These are phyloP conservation scores for Steinernema carpocapsae DNA, from an alignment of 2,888 invertebrate genomes.

Conservation along the genomic window DNA sequence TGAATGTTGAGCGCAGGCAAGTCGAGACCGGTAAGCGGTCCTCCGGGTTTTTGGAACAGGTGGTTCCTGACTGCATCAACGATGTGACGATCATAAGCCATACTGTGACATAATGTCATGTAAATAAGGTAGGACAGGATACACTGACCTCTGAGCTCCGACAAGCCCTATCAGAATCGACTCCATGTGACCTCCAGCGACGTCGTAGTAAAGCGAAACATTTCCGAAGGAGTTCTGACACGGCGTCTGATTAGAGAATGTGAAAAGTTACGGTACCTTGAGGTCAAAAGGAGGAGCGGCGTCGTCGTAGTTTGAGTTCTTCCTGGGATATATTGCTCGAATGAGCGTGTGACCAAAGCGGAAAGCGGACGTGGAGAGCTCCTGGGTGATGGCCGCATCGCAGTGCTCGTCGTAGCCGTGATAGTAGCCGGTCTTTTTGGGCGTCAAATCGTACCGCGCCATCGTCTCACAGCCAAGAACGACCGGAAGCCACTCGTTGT, in stretches of 20 bases:
- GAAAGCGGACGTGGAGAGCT: conserved; percentile 82
- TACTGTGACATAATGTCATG: conserved; percentile 50
- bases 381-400: conserved; percentile 82
- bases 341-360: conserved; percentile 77
- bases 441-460: conserved; percentile 83
- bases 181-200: conserved; percentile 65
- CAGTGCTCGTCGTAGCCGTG: conserved; percentile 75
- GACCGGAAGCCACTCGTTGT: conserved; percentile 77
- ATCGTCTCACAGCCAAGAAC: conserved; percentile 88
- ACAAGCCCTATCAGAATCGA: conserved; percentile 68
- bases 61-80: conserved; percentile 74
- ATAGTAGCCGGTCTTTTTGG: conserved; percentile 74
- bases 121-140: too few relatives aligned
- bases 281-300: conserved; percentile 42
- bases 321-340: conserved; percentile 79
- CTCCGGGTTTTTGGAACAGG: conserved; percentile 77
- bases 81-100: conserved; percentile 67
- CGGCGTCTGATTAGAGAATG: background rate
- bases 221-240: conserved; percentile 59
- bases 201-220: conserved; percentile 61
- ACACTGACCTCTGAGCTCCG: conserved; percentile 53
- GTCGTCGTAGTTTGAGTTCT: conserved; percentile 57
- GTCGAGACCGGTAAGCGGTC: conserved; percentile 75
- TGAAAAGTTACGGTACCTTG: conserved; percentile 36
- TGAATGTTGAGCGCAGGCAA: conserved; percentile 88